phyloP scores from a whole-genome alignment of 2,888 invertebrate species.

The Hartigia nigra region DNA sequence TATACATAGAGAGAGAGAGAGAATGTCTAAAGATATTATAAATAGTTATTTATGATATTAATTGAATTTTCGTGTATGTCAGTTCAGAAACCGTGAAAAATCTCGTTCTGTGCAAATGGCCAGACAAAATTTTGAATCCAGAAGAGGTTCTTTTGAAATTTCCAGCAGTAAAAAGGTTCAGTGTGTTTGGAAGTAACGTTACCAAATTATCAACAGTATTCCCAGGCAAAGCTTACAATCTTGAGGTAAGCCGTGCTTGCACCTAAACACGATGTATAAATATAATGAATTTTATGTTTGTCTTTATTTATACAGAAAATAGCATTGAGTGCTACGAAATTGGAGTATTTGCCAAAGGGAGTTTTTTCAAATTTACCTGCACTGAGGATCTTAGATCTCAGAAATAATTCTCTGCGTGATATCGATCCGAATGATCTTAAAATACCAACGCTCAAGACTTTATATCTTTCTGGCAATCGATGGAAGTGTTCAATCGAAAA shows the following conservation, averaged over 20 bases:
- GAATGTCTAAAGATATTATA: background rate
- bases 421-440: constrained; percentile 65
- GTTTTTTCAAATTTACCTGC: constrained; percentile 65
- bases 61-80: background rate
- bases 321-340: constrained; percentile 57
- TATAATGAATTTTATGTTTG: background rate
- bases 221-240: constrained; percentile 36
- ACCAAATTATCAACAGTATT: constrained; percentile 44
- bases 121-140: constrained; percentile 47
- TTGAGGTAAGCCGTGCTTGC: constrained; percentile 47
- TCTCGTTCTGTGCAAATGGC: constrained; percentile 49
- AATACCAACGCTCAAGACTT: constrained; percentile 60
- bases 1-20: background rate
- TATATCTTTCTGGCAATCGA: constrained; percentile 74
- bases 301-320: constrained; percentile 47
- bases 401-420: constrained; percentile 68
- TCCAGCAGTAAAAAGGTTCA: constrained; percentile 43
- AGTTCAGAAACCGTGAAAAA: constrained; percentile 23
- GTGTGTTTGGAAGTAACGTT: constrained; percentile 49
- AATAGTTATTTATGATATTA: background rate
- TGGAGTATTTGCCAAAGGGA: constrained; percentile 48
- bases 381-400: constrained; percentile 69
- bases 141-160: constrained; percentile 42
- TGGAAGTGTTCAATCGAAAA: constrained; percentile 76
- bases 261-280: background rate